Base-by-base conservation (phyloP, 92 coral and sea anemone species). In the Porites evermanni region DNA sequence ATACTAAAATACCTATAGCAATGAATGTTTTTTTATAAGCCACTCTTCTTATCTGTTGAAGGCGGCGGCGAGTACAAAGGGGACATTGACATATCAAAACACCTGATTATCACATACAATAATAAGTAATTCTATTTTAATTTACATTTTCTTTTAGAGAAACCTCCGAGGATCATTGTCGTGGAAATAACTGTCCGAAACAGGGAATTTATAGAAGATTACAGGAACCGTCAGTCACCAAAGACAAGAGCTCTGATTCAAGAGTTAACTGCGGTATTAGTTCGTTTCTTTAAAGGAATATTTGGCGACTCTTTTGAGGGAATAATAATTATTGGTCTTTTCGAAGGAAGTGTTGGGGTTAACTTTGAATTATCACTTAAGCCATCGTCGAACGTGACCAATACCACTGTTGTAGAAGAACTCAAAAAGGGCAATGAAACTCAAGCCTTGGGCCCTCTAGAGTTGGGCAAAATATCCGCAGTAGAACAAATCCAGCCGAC, bases 331-430 rank as follows among this genome's bases (percentile, higher is more conserved):
- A 26, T 12, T 6, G 2, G 80, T 12, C 20, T 76, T 12, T 76
- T 76, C 26, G 13, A 13, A 13, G 80, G 80, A 8, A 76, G 80
- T 23, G 53, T 76, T 1, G 80, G 80, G 47, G 38, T 76, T 3
- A 52, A 59, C 50, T 76, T 58, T 59, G 67, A 59, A 12, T 4
- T 58, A 67, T 12, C 16, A 6, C 59, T 76, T 17, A 21, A 12
- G 21, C 67, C 80, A 58, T 14, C 67, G 8, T 24, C 80, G 12
- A 76, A 76, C 21, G 16, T 32, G 47, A 23, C 80, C 6, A 76
- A 76, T 26, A 17, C 19, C 18, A 26, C 21, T 18, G 16, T 76
- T 26, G 80, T 24, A 1, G 20, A 58, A 24, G 38, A 0, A 3
- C 18, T 76, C 19, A 2, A 13, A 24, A 50, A 14, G 2, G 68